Evolutionary conservation across 2,797 vertebrate genomes (phyloP).

Genomic region (Rallus crepitans): DNA sequence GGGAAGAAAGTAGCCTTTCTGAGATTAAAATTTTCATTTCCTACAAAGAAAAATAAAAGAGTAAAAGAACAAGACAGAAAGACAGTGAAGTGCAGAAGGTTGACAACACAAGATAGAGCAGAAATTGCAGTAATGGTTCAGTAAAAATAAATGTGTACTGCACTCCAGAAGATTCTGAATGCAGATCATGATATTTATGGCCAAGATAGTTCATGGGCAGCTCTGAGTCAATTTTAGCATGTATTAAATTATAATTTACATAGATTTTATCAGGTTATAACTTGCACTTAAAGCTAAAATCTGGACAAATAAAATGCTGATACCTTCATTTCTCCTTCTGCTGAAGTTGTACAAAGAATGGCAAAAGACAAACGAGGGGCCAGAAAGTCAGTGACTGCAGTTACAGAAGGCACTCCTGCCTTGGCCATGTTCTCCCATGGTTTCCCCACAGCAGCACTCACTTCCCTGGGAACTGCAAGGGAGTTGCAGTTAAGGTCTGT

Average conservation of each 20-base stretch:
- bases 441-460: background rate
- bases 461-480: background rate
- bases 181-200: slow-evolving; percentile 57
- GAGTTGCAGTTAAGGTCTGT: background rate
- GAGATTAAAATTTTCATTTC: background rate
- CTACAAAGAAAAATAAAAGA: background rate
- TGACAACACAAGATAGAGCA: background rate
- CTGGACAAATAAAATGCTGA: slow-evolving; percentile 52
- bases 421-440: slow-evolving; percentile 13
- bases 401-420: slow-evolving; percentile 46
- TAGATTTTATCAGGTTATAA: slow-evolving; percentile 35
- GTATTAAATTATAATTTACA: slow-evolving; percentile 69
- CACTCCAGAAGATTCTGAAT: slow-evolving; percentile 57
- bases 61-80: background rate
- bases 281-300: slow-evolving; percentile 53
- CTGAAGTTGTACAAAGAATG: slow-evolving; percentile 46
- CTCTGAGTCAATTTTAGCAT: slow-evolving; percentile 45
- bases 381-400: background rate
- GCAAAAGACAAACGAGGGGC: slow-evolving; percentile 32
- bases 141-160: slow-evolving; percentile 8
- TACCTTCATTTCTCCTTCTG: slow-evolving; percentile 59
- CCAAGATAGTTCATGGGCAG: background rate
- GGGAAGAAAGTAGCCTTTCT: background rate
- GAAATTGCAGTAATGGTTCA: slow-evolving; percentile 14
- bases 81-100: background rate